Evolutionary conservation across 2,888 invertebrate species (phyloP), one percentile per base, ranked within the genome.

Genomic region (Ophion ventricosus): DNA sequence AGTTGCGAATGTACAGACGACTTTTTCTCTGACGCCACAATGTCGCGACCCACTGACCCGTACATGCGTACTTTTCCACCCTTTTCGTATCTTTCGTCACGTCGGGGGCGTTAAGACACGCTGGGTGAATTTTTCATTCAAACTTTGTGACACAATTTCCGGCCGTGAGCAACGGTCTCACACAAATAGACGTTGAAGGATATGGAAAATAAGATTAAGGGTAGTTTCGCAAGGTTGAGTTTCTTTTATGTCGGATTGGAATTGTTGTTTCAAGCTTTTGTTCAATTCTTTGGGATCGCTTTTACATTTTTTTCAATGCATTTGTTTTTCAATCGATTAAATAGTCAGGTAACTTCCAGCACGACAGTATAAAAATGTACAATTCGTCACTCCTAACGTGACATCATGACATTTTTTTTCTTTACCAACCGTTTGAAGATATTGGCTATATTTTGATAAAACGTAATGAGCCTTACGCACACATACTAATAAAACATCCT

Each of bases 1-100:
- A 20, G 26, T 66, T 26, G 73, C 0, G 25, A 35, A 54, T 35
- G n/a, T 67, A 40, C 20, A 40, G 63, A 23, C 11, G 17, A 25
- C 66, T 40, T 80, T 73, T 66, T 73, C 72, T 26, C 26, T 14
- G 73, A 57, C 26, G 40, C 26, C 75, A 25, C 35, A 66, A 20
- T 26, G 70, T 78, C 78, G 63, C 43, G 80, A 74, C 74, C 80
- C 67, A 80, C 43, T 80, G 67, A 80, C 67, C 80, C 73, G 40
- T 25, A 29, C 29, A 74, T 56, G 29, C 43, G 66, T 29, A 57
- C 57, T 63, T 75, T 56, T 56, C 1, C 75, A 54, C 64, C 54
- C 63, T 17, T 49, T 17, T 35, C 17, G 17, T 20, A 29, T 67
- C 8, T 26, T 63, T 40, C n/a, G 59, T 54, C 29, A 74, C 67